Percentiles rank a stretch among this genome's conserved stretches.
Conservation (phyloP, 2,113 vertebrate species). For the Solea solea region DNA sequence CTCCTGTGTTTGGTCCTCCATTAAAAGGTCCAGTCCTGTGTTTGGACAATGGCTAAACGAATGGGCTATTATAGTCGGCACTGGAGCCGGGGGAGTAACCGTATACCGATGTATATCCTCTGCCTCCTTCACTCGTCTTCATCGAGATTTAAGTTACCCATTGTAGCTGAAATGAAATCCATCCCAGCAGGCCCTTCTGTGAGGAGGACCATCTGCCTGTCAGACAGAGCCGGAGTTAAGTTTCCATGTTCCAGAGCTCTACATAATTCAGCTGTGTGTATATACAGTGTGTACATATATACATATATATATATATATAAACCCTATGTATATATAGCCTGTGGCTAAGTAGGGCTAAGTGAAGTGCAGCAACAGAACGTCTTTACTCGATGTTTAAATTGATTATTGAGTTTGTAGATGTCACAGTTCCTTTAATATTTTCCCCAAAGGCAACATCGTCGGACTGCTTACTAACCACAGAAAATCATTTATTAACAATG, state of each 20-base stretch:
- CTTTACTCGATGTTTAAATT: not conserved
- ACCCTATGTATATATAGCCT: conserved; percentile 22
- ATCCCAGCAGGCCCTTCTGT: conserved; percentile 46
- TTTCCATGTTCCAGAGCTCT: conserved; percentile 46
- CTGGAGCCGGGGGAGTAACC: conserved; percentile 53
- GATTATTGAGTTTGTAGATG: not conserved
- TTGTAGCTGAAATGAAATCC: conserved; percentile 68
- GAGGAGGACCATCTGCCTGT: conserved; percentile 64
- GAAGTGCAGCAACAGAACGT: not conserved
- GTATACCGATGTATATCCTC: conserved; percentile 63
- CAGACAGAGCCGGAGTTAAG: conserved; percentile 49
- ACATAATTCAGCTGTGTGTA: not conserved
- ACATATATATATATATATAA: not conserved
- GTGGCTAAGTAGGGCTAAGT: conserved; percentile 29
- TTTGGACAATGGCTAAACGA: conserved; percentile 63
- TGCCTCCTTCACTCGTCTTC: conserved; percentile 58
- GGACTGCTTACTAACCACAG: not conserved
- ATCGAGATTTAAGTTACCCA: conserved; percentile 69
- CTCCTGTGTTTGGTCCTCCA: conserved; percentile 22
- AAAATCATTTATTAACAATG: not conserved
- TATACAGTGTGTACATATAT: not conserved
- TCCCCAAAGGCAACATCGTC: not conserved
- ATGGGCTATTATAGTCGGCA: conserved; percentile 61
- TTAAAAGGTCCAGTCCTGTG: conserved; percentile 50
- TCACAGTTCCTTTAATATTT: not conserved